These are phyloP conservation scores for Variabilichromis moorii DNA, from an alignment of 2,113 vertebrate species.

Conservation along the genomic window DNA sequence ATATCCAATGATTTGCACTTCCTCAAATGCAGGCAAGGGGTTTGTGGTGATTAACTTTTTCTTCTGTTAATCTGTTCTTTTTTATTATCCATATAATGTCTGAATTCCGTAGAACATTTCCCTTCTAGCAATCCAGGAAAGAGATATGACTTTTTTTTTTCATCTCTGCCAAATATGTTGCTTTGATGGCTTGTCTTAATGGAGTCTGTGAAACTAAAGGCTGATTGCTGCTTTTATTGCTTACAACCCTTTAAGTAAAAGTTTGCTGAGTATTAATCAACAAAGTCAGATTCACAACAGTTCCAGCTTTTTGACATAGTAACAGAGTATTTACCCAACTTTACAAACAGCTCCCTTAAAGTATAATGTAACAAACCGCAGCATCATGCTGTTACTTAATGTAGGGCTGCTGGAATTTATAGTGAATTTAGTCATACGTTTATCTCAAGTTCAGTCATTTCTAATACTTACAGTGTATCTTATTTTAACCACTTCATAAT, in stretches of 20 bases:
- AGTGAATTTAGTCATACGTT: neutral
- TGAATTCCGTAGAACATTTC: neutral
- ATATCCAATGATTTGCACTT: neutral
- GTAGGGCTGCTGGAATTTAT: neutral
- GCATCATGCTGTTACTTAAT: neutral
- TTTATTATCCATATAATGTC: neutral
- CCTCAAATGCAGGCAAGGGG: neutral
- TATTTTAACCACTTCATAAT: neutral
- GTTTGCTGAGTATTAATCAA: neutral
- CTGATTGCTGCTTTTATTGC: neutral
- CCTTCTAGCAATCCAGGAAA: neutral
- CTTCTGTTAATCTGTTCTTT: neutral
- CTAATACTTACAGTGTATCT: neutral
- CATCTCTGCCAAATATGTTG: neutral
- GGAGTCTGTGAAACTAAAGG: neutral
- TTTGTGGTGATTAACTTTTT: neutral
- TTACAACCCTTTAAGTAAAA: neutral
- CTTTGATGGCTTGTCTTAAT: neutral
- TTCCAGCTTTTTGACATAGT: neutral
- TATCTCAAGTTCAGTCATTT: neutral
- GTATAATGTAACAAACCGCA: neutral
- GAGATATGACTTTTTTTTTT: neutral
- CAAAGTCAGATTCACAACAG: neutral
- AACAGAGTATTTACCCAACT: neutral
- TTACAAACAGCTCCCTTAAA: neutral